These are phyloP conservation scores for Oligia strigilis DNA, from an alignment of 2,888 invertebrate genomes.

Conservation along the genomic window DNA sequence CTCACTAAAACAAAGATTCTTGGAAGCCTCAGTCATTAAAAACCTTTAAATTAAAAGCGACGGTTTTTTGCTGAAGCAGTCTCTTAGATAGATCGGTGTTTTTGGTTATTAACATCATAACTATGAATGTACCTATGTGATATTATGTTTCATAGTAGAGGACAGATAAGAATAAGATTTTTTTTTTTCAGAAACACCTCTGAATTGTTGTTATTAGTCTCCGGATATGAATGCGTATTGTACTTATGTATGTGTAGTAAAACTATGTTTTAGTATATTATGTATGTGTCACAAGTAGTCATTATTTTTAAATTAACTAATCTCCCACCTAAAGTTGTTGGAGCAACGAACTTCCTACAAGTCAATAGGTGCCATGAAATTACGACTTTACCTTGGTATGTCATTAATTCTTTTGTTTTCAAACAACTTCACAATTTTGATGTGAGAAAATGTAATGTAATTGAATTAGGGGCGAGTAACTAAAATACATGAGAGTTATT, in stretches of 20 bases:
- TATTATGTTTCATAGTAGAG: conserved; percentile 18
- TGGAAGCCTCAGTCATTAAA: conserved; percentile 45
- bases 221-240: conserved; percentile 16
- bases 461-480: conserved; percentile 71
- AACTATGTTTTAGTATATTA: conserved; percentile 30
- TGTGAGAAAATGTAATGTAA: conserved; percentile 73
- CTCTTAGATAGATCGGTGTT: conserved; percentile 1
- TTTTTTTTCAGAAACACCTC: conserved; percentile 26
- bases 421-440: conserved; percentile 71
- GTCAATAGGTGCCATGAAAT: conserved; percentile 74
- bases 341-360: conserved; percentile 86
- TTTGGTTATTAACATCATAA: conserved; percentile 6
- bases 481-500: conserved; percentile 70
- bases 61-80: conserved; percentile 16
- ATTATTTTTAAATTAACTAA: conserved; percentile 88
- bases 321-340: conserved; percentile 78
- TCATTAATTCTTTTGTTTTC: conserved; percentile 81
- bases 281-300: conserved; percentile 79
- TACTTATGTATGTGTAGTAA: conserved; percentile 25
- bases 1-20: conserved; percentile 29
- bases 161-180: conserved; percentile 25
- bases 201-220: conserved; percentile 42
- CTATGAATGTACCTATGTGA: not conserved
- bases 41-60: conserved; percentile 23
- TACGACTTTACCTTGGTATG: conserved; percentile 74